Conservation (phyloP, 2,888 invertebrate species). For the Macrophya annulata region DNA sequence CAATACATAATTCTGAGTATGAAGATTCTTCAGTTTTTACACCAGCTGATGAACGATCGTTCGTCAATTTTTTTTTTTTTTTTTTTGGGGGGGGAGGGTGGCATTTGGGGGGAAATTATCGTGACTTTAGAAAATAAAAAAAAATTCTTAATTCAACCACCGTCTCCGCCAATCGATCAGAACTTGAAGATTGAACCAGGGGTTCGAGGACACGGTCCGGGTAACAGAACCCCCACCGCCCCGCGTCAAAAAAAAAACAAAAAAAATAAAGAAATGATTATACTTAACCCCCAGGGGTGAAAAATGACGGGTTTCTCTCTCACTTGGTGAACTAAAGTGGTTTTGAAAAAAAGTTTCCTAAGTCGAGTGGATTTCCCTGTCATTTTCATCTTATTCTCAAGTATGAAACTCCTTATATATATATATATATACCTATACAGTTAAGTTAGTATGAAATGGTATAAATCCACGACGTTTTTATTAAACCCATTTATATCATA, state of each 20-base stretch:
- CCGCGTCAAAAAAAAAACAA: too few relatives aligned
- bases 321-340: constrained; percentile 59
- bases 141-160: background rate
- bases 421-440: background rate
- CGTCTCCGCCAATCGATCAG: background rate
- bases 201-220: constrained; percentile 2
- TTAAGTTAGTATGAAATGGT: constrained; percentile 5
- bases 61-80: background rate
- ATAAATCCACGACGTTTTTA: constrained; percentile 60
- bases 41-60: background rate
- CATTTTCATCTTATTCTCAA: constrained; percentile 52
- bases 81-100: too few relatives aligned
- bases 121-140: background rate
- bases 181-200: background rate
- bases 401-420: background rate
- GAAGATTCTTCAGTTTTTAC: background rate
- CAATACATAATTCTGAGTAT: background rate
- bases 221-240: background rate
- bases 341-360: constrained; percentile 62
- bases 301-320: constrained; percentile 27
- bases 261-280: constrained; percentile 16
- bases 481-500: constrained; percentile 56
- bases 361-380: constrained; percentile 65
- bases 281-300: constrained; percentile 36
- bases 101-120: too few relatives aligned